Evolutionary conservation across 2,888 invertebrate genomes (phyloP).

Genomic region (Drosophila paramelanica): DNA sequence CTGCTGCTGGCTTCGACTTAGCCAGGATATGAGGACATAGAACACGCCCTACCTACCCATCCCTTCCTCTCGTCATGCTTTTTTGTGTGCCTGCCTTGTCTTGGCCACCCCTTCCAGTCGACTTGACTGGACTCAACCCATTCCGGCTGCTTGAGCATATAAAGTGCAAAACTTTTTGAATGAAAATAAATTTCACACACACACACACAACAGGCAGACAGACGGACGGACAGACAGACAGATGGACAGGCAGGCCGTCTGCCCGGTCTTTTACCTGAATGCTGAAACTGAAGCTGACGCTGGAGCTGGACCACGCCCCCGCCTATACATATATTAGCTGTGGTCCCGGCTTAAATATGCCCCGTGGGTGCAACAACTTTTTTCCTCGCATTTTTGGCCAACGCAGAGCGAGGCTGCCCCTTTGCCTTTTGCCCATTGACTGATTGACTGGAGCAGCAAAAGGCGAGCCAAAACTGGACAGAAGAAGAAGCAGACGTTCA

Average conservation of each 20-base stretch:
- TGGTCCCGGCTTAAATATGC: slow-evolving; percentile 55
- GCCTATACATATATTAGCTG: slow-evolving; percentile 37
- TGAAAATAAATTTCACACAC: slow-evolving; percentile 79
- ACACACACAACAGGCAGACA: slow-evolving; percentile 9
- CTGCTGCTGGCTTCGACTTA: slow-evolving; percentile 16
- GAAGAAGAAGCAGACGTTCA: neutral
- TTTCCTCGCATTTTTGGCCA: slow-evolving; percentile 15
- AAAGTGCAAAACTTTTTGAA: slow-evolving; percentile 77
- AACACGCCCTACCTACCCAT: neutral
- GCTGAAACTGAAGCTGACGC: slow-evolving; percentile 16
- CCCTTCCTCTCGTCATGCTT: neutral
- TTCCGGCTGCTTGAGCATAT: slow-evolving; percentile 53
- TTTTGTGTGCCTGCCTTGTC: neutral
- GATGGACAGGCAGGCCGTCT: slow-evolving; percentile 1
- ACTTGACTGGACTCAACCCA: slow-evolving; percentile 43
- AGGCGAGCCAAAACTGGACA: neutral
- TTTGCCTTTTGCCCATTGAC: slow-evolving; percentile 62
- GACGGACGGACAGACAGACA: neutral
- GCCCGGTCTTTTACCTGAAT: slow-evolving; percentile 40
- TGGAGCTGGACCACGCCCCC: slow-evolving; percentile 45
- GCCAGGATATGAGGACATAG: slow-evolving; percentile 37
- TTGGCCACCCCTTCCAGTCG: slow-evolving; percentile 23
- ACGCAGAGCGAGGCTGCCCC: slow-evolving; percentile 2
- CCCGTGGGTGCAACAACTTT: slow-evolving; percentile 50
- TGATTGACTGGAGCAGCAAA: slow-evolving; percentile 62